Evolutionary conservation across 2,888 invertebrate species (phyloP).

Genomic region (Mythimna loreyi): DNA sequence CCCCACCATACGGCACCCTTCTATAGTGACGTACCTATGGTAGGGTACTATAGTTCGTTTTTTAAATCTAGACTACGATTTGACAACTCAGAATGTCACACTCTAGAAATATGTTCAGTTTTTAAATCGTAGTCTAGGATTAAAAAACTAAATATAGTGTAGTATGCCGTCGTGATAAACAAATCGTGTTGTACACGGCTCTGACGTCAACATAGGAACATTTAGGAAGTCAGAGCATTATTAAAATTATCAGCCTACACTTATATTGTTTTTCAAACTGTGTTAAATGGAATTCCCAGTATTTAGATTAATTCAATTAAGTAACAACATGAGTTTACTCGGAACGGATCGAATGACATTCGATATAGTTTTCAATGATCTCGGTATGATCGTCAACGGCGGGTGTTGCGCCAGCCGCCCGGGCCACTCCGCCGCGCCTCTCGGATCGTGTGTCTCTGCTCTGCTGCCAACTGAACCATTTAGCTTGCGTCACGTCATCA

Average conservation of each 20-base stretch:
- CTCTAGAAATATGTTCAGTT: no score
- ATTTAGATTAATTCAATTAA: slow-evolving; percentile 29
- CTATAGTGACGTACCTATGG: slow-evolving; percentile 15
- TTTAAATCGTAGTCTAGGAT: no score
- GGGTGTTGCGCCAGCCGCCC: slow-evolving; percentile 35
- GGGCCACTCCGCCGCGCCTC: background rate
- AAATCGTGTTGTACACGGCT: background rate
- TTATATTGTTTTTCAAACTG: slow-evolving; percentile 31
- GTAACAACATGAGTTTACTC: slow-evolving; percentile 19
- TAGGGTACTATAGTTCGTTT: no score
- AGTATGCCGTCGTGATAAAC: slow-evolving; percentile 18
- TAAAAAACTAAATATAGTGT: no score
- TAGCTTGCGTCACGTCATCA: slow-evolving; percentile 55
- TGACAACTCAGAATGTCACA: no score
- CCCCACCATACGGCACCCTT: no score
- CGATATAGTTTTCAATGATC: slow-evolving; percentile 49
- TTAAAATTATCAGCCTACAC: slow-evolving; percentile 42
- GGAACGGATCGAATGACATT: slow-evolving; percentile 20
- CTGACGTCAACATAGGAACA: background rate
- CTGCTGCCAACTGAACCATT: slow-evolving; percentile 57
- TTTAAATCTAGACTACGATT: no score
- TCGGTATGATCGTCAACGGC: slow-evolving; percentile 33
- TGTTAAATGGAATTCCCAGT: slow-evolving; percentile 38
- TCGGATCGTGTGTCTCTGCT: slow-evolving; percentile 50
- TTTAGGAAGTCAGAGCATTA: slow-evolving; percentile 35